Conservation (phyloP, 2,113 vertebrate genomes). For the Vimba vimba region DNA sequence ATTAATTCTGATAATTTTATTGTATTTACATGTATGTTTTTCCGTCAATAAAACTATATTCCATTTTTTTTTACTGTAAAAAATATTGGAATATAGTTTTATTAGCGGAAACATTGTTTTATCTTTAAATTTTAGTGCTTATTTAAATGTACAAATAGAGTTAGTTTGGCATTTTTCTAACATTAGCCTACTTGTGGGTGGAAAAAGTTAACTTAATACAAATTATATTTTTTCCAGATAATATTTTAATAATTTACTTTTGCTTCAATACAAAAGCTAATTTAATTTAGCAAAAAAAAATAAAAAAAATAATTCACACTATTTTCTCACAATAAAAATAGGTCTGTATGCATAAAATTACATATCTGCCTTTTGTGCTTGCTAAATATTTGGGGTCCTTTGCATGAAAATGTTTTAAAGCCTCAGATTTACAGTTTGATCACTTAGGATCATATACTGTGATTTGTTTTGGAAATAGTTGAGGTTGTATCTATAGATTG, state of each 20-base stretch:
- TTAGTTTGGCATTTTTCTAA: not conserved
- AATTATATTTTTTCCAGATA: not conserved
- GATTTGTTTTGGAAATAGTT: not conserved
- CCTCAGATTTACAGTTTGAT: not conserved
- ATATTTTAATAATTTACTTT: not conserved
- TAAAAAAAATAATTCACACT: not conserved
- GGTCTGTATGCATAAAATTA: not conserved
- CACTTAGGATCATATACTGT: not conserved
- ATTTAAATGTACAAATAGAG: not conserved
- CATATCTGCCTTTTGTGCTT: not conserved
- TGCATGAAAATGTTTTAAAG: not conserved
- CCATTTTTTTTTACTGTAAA: too few relatives aligned
- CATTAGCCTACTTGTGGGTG: not conserved
- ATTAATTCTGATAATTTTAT: not conserved
- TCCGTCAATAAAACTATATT: not conserved
- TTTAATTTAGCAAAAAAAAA: not conserved
- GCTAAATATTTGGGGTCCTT: not conserved
- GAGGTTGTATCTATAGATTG: not conserved
- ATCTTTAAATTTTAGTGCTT: too few relatives aligned
- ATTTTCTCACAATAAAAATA: not conserved
- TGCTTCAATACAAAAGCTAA: not conserved
- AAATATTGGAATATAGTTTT: not conserved
- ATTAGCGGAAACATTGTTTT: not conserved
- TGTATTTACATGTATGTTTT: not conserved
- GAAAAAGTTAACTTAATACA: not conserved